Conservation (phyloP, 2,113 vertebrate species). For the Pionites leucogaster region DNA sequence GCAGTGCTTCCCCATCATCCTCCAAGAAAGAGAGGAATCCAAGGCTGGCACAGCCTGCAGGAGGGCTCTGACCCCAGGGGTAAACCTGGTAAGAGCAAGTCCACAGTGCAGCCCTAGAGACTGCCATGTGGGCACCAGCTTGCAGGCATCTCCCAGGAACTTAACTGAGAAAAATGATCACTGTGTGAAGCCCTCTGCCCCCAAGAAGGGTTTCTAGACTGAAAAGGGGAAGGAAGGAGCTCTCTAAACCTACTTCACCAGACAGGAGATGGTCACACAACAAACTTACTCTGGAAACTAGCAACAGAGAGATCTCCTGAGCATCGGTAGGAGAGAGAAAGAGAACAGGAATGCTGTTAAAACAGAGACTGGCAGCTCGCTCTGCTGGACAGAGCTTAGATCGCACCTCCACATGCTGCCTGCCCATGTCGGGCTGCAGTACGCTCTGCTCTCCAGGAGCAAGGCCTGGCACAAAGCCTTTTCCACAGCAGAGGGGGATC, state of each 20-base stretch:
- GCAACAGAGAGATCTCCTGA: conserved; percentile 88
- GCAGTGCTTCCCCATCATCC: neutral
- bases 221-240: neutral
- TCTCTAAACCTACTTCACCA: conserved; percentile 61
- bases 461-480: neutral
- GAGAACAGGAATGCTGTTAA: conserved; percentile 44
- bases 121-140: neutral
- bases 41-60: neutral
- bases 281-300: conserved; percentile 90
- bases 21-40: neutral
- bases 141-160: neutral
- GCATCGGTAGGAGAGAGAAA: conserved; percentile 48
- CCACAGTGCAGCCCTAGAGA: neutral
- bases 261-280: conserved; percentile 27
- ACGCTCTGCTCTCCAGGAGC: neutral
- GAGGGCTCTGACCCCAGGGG: neutral
- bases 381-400: neutral
- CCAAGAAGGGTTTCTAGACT: neutral
- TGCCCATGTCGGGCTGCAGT: neutral
- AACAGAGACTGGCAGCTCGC: neutral
- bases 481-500: neutral
- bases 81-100: neutral
- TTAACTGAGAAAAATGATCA: neutral
- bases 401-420: neutral
- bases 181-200: neutral